These are phyloP conservation scores for Actinemys pallida DNA, from an alignment of 2,113 vertebrate genomes.

Conservation along the genomic window DNA sequence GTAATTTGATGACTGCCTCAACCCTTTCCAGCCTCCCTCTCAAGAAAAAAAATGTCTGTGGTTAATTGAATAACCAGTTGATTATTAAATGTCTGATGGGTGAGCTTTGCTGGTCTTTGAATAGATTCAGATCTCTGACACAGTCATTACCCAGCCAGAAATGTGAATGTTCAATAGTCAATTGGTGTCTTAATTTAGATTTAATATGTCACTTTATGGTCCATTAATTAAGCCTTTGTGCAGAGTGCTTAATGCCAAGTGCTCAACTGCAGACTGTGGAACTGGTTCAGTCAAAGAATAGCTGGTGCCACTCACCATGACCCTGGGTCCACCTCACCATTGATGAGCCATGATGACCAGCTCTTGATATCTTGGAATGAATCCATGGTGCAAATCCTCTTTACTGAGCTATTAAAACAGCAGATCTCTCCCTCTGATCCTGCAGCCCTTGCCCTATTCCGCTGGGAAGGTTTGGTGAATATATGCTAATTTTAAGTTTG, in stretches of 20 bases:
- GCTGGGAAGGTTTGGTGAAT: neutral
- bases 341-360: conserved; percentile 24
- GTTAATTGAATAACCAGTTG: conserved; percentile 9
- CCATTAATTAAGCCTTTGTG: conserved; percentile 63
- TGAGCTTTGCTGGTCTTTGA: conserved; percentile 35
- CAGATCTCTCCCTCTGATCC: neutral
- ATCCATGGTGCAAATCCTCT: neutral
- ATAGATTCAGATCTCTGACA: conserved; percentile 32
- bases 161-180: conserved; percentile 54
- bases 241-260: conserved; percentile 56
- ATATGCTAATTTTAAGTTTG: neutral
- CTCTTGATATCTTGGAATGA: neutral
- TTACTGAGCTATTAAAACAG: neutral
- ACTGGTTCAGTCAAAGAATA: conserved; percentile 57
- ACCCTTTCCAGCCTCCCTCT: neutral
- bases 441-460: conserved; percentile 17
- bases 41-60: neutral
- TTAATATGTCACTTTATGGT: conserved; percentile 64
- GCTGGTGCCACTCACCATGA: neutral
- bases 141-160: conserved; percentile 29
- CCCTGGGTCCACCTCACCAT: conserved; percentile 32
- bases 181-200: conserved; percentile 58
- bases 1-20: neutral
- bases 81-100: neutral
- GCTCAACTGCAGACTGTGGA: conserved; percentile 41